Evolutionary conservation across 2,113 vertebrate genomes (phyloP).

Genomic region (Nymphicus hollandicus): DNA sequence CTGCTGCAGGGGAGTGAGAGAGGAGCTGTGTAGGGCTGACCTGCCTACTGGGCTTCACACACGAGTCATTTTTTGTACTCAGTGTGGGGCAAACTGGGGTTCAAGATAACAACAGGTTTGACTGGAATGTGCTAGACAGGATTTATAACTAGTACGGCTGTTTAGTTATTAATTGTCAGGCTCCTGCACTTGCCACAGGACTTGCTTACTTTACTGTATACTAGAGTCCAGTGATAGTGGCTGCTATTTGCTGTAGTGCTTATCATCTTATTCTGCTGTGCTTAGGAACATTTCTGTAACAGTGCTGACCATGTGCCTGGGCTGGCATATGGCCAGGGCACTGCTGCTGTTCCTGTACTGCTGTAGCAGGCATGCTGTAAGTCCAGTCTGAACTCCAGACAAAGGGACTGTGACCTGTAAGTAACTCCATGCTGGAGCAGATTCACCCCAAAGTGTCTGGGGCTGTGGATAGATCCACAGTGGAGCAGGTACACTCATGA

Average conservation of each 20-base stretch:
- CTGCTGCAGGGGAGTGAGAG: fast-evolving
- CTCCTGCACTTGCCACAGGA: background rate
- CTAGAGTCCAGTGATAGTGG: background rate
- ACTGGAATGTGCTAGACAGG: background rate
- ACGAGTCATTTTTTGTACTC: background rate
- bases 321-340: background rate
- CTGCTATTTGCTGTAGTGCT: background rate
- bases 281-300: background rate
- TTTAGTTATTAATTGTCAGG: background rate
- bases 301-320: background rate
- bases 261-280: background rate
- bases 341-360: background rate
- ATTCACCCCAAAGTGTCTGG: background rate
- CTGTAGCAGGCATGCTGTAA: background rate
- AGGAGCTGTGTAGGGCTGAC: background rate
- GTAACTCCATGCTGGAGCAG: background rate
- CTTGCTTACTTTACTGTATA: background rate
- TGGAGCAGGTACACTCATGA: background rate
- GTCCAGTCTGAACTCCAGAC: background rate
- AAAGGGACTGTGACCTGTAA: background rate
- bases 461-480: background rate
- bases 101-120: background rate
- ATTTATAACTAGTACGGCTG: background rate
- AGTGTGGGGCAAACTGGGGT: background rate
- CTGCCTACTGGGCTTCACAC: background rate